Evolutionary conservation across 2,888 invertebrate genomes (phyloP), one percentile per base, ranked within the genome.

Genomic region (Torymus aiolomorphi): DNA sequence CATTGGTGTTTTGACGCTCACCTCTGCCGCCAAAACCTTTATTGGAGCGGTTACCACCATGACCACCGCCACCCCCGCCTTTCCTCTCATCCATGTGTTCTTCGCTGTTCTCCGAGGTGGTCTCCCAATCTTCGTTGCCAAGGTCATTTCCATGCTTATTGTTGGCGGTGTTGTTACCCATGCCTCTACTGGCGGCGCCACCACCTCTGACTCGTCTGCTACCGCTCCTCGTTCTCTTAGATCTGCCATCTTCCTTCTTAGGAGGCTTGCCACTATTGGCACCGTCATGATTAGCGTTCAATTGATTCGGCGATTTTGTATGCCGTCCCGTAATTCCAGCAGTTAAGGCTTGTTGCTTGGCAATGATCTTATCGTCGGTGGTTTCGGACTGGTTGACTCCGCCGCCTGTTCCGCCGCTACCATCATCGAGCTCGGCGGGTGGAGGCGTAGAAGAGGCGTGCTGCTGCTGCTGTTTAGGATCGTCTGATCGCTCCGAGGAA

Each of bases 51-150:
- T 82, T 85, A 67, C 85, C 87, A 69, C 87, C 86, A 66, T 85
- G 83, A 12, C 89, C 88, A 42, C 82, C 85, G 66, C 85, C 87
- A 70, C 87, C 86, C 65, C 85, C 84, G 12, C 89, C 88, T 80
- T 91, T 90, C 24, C 88, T 85, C 69, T 91, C 91, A 76, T 90
- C 91, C 12, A 86, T 83, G 61, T 90, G 91, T 24, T 89, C 90
- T 82, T 94, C 96, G 89, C 96, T 96, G 91, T 95, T 95, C 90
- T 96, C 96, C 10, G 96, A 95, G 18, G 95, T 96, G 63, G 96
- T 95, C 89, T 96, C 96, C 94, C 95, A 95, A 86, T 95, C 93
- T 86, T 94, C 94, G 84, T 93, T 94, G 82, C 93, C 93, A 1
- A 92, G 92, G 80, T 91, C 90, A 42, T 42, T 42, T 42, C 42